Conservation (phyloP, 2,113 vertebrate species). For the Cheilinus undulatus region DNA sequence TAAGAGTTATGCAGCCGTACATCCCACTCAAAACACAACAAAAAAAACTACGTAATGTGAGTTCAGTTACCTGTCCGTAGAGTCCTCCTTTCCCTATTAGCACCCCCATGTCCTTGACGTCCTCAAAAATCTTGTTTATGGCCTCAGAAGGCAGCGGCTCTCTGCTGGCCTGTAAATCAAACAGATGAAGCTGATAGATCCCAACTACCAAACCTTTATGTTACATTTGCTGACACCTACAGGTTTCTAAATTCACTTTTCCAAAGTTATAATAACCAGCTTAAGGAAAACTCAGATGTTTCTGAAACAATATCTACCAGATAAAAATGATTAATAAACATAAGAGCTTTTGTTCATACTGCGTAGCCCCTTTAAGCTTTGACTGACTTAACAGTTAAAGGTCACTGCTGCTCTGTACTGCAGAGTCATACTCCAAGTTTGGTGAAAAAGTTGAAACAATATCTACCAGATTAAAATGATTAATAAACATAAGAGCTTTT, state of each 20-base stretch:
- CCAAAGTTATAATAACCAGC: too few relatives aligned
- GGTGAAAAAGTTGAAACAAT: neutral
- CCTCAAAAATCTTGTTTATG: conserved; percentile 88
- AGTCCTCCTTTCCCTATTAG: conserved; percentile 91
- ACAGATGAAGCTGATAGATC: neutral
- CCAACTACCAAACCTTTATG: too few relatives aligned
- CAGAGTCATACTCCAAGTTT: conserved; percentile 59
- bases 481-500: neutral
- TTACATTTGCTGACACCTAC: too few relatives aligned
- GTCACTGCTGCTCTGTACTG: conserved; percentile 24
- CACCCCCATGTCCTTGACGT: conserved; percentile 91
- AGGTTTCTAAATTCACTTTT: too few relatives aligned
- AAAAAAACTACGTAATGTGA: neutral
- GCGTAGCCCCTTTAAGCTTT: too few relatives aligned
- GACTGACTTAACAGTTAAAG: neutral
- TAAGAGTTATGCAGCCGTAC: too few relatives aligned
- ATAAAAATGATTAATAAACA: neutral
- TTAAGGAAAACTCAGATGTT: too few relatives aligned
- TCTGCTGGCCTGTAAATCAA: conserved; percentile 81
- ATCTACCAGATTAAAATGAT: neutral
- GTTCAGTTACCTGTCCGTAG: conserved; percentile 87
- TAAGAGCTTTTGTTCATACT: neutral
- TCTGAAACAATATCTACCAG: neutral
- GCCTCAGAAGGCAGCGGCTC: conserved; percentile 85
- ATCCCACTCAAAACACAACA: neutral